These are phyloP conservation scores for Rhinichthys klamathensis DNA, from an alignment of 2,113 vertebrate genomes.

Conservation along the genomic window DNA sequence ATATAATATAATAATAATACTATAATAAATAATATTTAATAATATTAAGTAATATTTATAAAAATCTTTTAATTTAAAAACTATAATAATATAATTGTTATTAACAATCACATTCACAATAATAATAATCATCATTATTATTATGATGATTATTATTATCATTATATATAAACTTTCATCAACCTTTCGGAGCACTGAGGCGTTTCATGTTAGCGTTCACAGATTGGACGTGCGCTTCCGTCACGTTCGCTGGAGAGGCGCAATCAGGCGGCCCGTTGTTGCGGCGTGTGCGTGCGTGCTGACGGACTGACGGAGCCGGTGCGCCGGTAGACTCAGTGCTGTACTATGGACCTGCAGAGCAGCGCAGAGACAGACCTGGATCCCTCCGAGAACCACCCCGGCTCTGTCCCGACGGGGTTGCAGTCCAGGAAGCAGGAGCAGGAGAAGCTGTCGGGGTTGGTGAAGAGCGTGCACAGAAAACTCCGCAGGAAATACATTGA, in stretches of 20 bases:
- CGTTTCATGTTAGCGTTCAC: neutral
- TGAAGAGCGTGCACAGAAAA: constrained; percentile 93
- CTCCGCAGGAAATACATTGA: constrained; percentile 96
- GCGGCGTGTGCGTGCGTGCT: constrained; percentile 43
- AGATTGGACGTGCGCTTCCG: constrained; percentile 9
- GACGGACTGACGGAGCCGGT: constrained; percentile 35
- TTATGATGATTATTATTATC: neutral
- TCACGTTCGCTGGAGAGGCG: constrained; percentile 16
- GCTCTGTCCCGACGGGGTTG: constrained; percentile 57
- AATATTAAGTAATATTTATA: too few species aligned
- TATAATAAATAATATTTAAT: too few species aligned
- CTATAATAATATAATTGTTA: too few species aligned
- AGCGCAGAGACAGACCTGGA: constrained; percentile 64
- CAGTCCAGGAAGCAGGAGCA: constrained; percentile 80
- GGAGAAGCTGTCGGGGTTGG: constrained; percentile 93
- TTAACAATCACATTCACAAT: too few species aligned
- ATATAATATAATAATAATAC: too few species aligned
- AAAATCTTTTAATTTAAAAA: too few species aligned
- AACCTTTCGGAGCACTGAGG: neutral
- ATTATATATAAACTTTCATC: neutral
- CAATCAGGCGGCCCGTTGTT: constrained; percentile 59
- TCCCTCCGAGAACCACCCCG: constrained; percentile 58
- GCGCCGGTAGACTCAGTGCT: constrained; percentile 65
- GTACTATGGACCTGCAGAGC: constrained; percentile 72
- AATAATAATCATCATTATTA: neutral